phyloP scores from a whole-genome alignment of 2,888 invertebrate species.

The Cremastinae sp. region DNA sequence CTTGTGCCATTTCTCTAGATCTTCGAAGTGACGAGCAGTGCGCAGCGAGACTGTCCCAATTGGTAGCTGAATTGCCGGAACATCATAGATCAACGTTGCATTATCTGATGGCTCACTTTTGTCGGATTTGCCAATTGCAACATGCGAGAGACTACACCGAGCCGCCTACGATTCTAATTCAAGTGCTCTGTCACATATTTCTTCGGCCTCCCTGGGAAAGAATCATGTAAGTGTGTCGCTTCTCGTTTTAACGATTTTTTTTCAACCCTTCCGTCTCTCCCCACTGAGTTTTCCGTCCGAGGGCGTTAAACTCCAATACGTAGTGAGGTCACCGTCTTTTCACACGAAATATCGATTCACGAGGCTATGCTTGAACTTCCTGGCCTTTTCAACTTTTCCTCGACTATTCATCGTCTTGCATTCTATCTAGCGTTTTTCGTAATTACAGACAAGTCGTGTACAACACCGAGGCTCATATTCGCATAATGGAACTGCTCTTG shows the following conservation, averaged over 20 bases:
- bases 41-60: slow-evolving; percentile 81
- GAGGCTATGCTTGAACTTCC: background rate
- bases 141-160: slow-evolving; percentile 84
- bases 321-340: background rate
- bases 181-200: slow-evolving; percentile 87
- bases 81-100: slow-evolving; percentile 84
- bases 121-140: slow-evolving; percentile 87
- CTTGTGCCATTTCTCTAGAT: slow-evolving; percentile 70
- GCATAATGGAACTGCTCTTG: slow-evolving; percentile 86
- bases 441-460: slow-evolving; percentile 86
- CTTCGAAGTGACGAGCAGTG: slow-evolving; percentile 83
- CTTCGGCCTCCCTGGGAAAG: slow-evolving; percentile 89
- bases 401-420: no score
- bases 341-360: slow-evolving; percentile 32
- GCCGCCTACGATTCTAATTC: slow-evolving; percentile 85
- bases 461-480: slow-evolving; percentile 87
- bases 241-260: background rate
- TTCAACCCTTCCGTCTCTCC: background rate
- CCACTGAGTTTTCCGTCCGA: background rate
- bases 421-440: slow-evolving; percentile 11
- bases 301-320: background rate
- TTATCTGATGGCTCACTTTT: slow-evolving; percentile 87
- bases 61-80: slow-evolving; percentile 84
- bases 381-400: background rate
- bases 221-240: slow-evolving; percentile 84